Base-by-base conservation (phyloP, 2,888 invertebrate genomes). In the Drosophila mayaguana region DNA sequence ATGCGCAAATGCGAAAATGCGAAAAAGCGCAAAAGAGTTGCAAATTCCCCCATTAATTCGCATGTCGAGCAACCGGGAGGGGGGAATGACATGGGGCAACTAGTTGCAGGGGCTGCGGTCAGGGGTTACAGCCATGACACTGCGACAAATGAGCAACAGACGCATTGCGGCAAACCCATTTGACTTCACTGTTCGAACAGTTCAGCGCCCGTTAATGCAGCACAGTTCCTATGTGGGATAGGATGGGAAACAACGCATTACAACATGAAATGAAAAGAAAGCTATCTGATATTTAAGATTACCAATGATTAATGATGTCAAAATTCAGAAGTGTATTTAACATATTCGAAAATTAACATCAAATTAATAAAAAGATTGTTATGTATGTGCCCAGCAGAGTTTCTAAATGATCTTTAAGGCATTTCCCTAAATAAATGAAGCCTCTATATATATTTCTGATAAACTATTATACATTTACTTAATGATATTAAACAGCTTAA, bases 21-120 rank as follows among this genome's bases (percentile, higher is more conserved):
- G 40, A 50, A 61, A 40, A 50, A 67, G 62, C 38, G 36, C 50
- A 50, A 40, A 54, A 65, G 62, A 59, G 78, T 64, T 68, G 77
- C 75, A 63, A 53, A 57, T 56, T 40, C 73, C 36, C 54, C 56
- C 72, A 70, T 73, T 86, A 75, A 78, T 70, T 80, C 64, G 36
- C 63, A 25, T 22, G 34, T 18, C 34, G 36, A 20, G 32, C 11
- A 40, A 36, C 12, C 28, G 16, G 14, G 25, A 18, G 45, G 18
- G 18, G 14, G 38, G 25, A 9, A 16, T 16, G 16, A 16, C 22
- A 22, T 45, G 25, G 22, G 25, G 25, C 46, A n/a, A 28, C 25
- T 11, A 36, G 20, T 16, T 25, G 38, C 12, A 22, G 28, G 12
- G 16, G 3, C 3, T 32, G 50, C 18, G 14, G 28, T 40, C 16